A percentile compares a stretch with the other conserved stretches of the same genome.
Evolutionary conservation across 1,140 invertebrate genomes (phyloP).

Genomic region (Eumeta japonica): DNA sequence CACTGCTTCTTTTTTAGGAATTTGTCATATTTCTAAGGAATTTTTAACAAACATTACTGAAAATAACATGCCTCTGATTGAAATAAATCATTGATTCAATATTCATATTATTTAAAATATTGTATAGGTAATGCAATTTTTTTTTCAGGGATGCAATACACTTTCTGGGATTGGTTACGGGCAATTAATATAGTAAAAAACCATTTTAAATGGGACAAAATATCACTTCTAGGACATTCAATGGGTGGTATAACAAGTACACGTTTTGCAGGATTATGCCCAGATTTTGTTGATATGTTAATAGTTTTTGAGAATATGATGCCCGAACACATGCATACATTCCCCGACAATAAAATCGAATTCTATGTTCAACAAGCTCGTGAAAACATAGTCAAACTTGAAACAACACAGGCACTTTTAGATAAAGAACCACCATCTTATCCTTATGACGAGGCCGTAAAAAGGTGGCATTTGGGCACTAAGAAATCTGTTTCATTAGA

Average conservation of each 20-base stretch:
- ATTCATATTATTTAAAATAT: too few species aligned
- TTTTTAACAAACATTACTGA: too few species aligned
- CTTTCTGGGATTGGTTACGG: constrained; percentile 58
- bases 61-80: too few species aligned
- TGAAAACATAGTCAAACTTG: constrained; percentile 46
- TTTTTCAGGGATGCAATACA: constrained; percentile 62
- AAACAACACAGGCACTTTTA: constrained; percentile 42
- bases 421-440: constrained; percentile 61
- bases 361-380: constrained; percentile 18
- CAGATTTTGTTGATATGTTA: constrained; percentile 61
- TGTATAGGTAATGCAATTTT: too few species aligned
- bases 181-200: constrained; percentile 60
- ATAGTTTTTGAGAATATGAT: constrained; percentile 65
- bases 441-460: constrained; percentile 58
- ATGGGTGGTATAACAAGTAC: constrained; percentile 64
- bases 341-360: constrained; percentile 25
- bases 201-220: constrained; percentile 68
- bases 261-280: constrained; percentile 60
- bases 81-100: too few species aligned
- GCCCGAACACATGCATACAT: too few species aligned
- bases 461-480: constrained; percentile 54
- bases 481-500: constrained; percentile 56
- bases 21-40: too few species aligned
- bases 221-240: constrained; percentile 70
- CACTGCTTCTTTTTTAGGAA: too few species aligned